Base-by-base conservation (phyloP, 2,113 vertebrate genomes). In the Oncorhynchus masou region DNA sequence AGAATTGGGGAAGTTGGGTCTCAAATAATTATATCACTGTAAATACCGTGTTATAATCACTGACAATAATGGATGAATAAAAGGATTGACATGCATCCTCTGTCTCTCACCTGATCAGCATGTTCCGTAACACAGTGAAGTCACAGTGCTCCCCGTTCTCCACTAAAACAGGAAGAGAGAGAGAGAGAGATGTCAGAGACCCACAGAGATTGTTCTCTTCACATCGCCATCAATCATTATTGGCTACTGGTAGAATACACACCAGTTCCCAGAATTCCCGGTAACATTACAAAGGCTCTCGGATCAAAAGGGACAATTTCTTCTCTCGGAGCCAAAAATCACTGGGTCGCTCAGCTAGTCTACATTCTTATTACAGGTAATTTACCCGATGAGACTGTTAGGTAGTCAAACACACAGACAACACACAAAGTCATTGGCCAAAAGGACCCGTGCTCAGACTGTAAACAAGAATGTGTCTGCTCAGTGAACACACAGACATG, bases 131-230 rank as follows among this genome's bases (percentile, higher is more conserved):
- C 60, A 95, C 92, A 4, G 94, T 94, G 84, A 95, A 95, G 86
- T 95, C 94, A 57, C 94, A 94, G 86, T 95, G 94, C 71, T 95
- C 94, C 1, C 93, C 94, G 19, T 94, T 95, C 84, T 95, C 94
- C 84, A 95, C 94, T 95, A 85, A 80, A 93, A 93, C 73, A 84
- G 73, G 59, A 79, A 81, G 69, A 71, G 64, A 74, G 11, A 71
- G 62, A 78, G 24, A 25, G 25, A 77, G 34, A 72, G 16, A 72
- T 7, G 39, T 73, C 54, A 73, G 71, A 59, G 25, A 34, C 71
- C 19, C 71, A 31, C 68, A 24, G 68, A 13, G 68, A 31, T 5
- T 9, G 12, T n/a, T 22, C 15, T 34, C 34, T 57, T 8, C 45
- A n/a, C 31, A 11, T 19, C 19, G 45, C 2, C 34, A 70, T n/a